A percentile compares a stretch with the other conserved stretches of the same genome.
These are phyloP conservation scores for Aphrophora alni DNA, from an alignment of 2,888 invertebrate species.

Conservation along the genomic window DNA sequence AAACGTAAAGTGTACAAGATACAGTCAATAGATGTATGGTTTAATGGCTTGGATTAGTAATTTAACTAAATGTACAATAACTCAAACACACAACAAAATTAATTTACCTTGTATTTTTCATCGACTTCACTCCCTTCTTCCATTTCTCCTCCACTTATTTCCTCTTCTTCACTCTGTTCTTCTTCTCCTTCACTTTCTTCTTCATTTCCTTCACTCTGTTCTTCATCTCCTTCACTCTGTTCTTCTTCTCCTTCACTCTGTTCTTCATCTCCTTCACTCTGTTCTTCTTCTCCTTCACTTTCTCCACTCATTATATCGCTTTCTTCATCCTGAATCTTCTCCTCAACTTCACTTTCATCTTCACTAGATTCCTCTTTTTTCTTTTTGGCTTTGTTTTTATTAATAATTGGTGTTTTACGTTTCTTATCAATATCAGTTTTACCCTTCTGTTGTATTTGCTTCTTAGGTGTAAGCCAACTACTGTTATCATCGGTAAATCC, in stretches of 20 bases:
- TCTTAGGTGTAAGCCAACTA: slow-evolving; percentile 71
- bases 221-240: slow-evolving; percentile 42
- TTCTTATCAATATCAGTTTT: background rate
- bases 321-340: background rate
- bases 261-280: slow-evolving; percentile 48
- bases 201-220: slow-evolving; percentile 54
- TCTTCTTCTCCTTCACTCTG: slow-evolving; percentile 50
- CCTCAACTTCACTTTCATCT: background rate
- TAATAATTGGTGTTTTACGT: background rate
- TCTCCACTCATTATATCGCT: background rate
- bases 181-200: slow-evolving; percentile 59
- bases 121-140: slow-evolving; percentile 19
- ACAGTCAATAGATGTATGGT: too few species aligned
- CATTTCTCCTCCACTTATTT: slow-evolving; percentile 57
- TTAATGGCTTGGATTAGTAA: too few species aligned
- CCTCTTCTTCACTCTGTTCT: slow-evolving; percentile 57
- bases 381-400: background rate
- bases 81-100: too few species aligned
- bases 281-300: slow-evolving; percentile 53
- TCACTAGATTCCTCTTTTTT: background rate
- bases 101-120: slow-evolving; percentile 16
- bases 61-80: too few species aligned
- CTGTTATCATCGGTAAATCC: slow-evolving; percentile 77
- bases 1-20: too few species aligned
- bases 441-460: slow-evolving; percentile 42